A percentile compares a stretch with the other conserved stretches of the same genome.
Evolutionary conservation across 2,888 invertebrate genomes (phyloP).

Genomic region (Pristionchus arcanus): DNA sequence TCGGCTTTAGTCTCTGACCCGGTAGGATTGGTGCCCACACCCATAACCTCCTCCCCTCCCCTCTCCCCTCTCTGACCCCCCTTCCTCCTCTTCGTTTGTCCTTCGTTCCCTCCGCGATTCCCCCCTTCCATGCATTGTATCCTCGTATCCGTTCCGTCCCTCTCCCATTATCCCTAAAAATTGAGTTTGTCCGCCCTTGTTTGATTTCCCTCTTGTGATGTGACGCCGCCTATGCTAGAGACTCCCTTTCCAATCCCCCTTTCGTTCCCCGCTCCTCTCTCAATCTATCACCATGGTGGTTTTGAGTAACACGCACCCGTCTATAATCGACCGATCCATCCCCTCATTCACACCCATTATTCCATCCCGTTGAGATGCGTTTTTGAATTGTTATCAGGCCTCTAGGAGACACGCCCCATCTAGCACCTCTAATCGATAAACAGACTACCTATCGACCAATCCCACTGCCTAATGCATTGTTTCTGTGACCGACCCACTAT

Average conservation of each 20-base stretch:
- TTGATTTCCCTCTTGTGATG: slow-evolving; percentile 5
- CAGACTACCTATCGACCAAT: background rate
- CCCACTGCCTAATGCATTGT: slow-evolving; percentile 15
- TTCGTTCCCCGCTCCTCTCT: background rate
- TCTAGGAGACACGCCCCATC: slow-evolving; percentile 12
- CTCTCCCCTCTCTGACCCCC: background rate
- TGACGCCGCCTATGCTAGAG: slow-evolving; percentile 13
- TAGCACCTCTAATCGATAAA: background rate
- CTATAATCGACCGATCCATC: slow-evolving; percentile 15
- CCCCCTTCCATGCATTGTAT: slow-evolving; percentile 34
- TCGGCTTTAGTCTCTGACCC: slow-evolving; percentile 38
- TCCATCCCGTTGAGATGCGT: background rate
- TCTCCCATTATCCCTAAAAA: background rate
- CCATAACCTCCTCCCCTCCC: background rate
- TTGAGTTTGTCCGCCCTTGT: slow-evolving; percentile 24
- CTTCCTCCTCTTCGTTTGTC: slow-evolving; percentile 43
- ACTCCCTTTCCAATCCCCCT: background rate
- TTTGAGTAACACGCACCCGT: slow-evolving; percentile 5
- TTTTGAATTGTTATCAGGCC: slow-evolving; percentile 39
- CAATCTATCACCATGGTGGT: background rate
- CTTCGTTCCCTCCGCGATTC: background rate
- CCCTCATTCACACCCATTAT: background rate
- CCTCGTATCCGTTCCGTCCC: background rate
- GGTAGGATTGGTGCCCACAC: slow-evolving; percentile 24
- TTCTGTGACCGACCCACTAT: background rate